phyloP scores from a whole-genome alignment of 64 coral and sea anemone species.

The Actinia tenebrosa region DNA sequence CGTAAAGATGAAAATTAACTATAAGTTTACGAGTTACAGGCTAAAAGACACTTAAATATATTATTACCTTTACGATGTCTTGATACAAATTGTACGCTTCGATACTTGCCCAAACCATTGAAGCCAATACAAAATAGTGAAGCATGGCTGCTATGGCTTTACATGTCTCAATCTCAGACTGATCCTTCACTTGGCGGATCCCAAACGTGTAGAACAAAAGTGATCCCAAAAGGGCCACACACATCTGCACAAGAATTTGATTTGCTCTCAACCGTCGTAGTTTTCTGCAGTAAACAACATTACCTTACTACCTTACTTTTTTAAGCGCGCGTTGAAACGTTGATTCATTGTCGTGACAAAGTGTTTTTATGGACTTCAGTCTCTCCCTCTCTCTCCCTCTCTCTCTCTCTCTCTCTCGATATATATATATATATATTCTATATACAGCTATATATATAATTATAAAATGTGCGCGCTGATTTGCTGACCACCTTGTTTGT shows the following conservation, averaged over 20 bases:
- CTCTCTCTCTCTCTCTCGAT: too few species aligned
- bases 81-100: conserved; percentile 84
- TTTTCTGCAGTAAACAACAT: conserved; percentile 32
- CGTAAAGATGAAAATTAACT: too few species aligned
- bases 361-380: too few species aligned
- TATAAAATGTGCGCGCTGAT: too few species aligned
- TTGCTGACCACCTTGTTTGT: too few species aligned
- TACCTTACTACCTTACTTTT: neutral
- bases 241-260: conserved; percentile 62
- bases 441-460: too few species aligned
- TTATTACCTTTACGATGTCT: conserved; percentile 67
- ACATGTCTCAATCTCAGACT: conserved; percentile 29
- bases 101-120: conserved; percentile 84
- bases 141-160: conserved; percentile 50
- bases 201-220: conserved; percentile 72
- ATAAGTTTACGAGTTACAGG: too few species aligned
- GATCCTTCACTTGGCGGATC: conserved; percentile 37
- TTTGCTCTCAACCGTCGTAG: conserved; percentile 76
- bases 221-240: conserved; percentile 53
- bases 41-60: neutral
- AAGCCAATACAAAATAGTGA: conserved; percentile 73
- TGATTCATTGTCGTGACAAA: too few species aligned
- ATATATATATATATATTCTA: too few species aligned
- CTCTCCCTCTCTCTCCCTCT: too few species aligned
- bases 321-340: neutral